phyloP scores from a whole-genome alignment of 2,797 vertebrate species.

The Naso thynnoides region DNA sequence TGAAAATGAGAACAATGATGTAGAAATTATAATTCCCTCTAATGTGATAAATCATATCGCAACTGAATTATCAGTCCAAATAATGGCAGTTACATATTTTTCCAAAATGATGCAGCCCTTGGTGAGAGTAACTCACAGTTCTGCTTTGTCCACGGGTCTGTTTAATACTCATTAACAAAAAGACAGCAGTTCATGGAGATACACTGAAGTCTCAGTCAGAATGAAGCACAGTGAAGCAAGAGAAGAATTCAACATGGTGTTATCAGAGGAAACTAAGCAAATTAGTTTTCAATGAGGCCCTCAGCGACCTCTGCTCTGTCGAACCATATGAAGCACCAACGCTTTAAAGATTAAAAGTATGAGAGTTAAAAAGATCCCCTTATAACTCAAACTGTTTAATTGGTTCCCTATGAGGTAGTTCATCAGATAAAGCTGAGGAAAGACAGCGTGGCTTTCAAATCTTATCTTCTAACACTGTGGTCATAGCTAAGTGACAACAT shows the following conservation, averaged over 20 bases:
- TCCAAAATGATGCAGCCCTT: too few relatives aligned
- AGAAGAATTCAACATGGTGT: conserved; percentile 11
- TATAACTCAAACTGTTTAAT: conserved; percentile 55
- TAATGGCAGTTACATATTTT: too few relatives aligned
- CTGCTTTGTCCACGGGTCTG: conserved; percentile 24
- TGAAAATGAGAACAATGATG: too few relatives aligned
- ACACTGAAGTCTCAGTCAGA: conserved; percentile 43
- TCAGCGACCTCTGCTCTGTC: conserved; percentile 44
- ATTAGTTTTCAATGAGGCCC: conserved; percentile 48
- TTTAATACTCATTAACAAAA: conserved; percentile 37
- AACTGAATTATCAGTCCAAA: too few relatives aligned
- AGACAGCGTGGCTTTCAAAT: conserved; percentile 8
- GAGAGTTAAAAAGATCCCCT: conserved; percentile 46
- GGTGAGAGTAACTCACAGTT: conserved; percentile 30
- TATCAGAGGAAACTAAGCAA: conserved; percentile 56
- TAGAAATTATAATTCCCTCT: too few relatives aligned
- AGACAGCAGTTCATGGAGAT: conserved; percentile 1
- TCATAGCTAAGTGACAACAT: neutral
- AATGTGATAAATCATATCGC: too few relatives aligned
- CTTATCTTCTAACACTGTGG: neutral
- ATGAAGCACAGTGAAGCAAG: conserved; percentile 14
- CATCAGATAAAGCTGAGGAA: conserved; percentile 36
- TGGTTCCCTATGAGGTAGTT: conserved; percentile 39
- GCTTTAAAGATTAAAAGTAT: conserved; percentile 43
- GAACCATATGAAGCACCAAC: conserved; percentile 44